Base-by-base conservation (phyloP, 2,797 vertebrate genomes). In the Valencia hispanica region DNA sequence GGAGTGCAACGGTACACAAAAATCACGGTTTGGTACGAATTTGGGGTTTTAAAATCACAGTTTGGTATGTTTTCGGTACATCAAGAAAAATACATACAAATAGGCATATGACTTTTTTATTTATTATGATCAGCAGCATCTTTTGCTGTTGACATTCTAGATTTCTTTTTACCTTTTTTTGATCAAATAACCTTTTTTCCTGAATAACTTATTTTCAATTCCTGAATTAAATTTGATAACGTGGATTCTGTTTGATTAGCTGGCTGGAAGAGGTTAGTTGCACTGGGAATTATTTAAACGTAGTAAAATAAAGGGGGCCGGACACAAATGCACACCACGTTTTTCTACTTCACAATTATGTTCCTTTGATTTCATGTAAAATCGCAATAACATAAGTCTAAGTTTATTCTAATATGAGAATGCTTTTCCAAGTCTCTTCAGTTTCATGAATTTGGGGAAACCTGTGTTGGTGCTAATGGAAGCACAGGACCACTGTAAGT, bases 401-500 rank as follows among this genome's bases (percentile, higher is more conserved):
- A 12, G 22, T 66, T 65, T 65, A 4, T 39, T 41, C 22, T 41
- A 22, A 39, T 22, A 11, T n/a, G 22, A 41, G 63, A 41, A 66
- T 39, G 14, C 61, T 65, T 65, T 65, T 65, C 61, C 22, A 39
- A 39, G 11, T 1, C 34, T 2, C 18, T 22, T 61, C 30, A 48
- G 61, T 77, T 76, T 75, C 2, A 17, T 25, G 18, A 69, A 63
- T 25, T 68, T 69, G 50, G 34, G 30, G 34, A 5, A 45, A 10
- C 36, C 20, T 57, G 20, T 66, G 51, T 74, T 75, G 72, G 72
- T 36, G 45, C 47, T 55, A 0, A 4, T 15, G 75, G 75, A 80
- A 72, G 77, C n/a, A 70, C 70, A 78, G 51, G 47, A 45, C 50
- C 30, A 25, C 51, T 68, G 20, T 72, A 70, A 82, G 79, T 78